Conservation (phyloP, 64 coral and sea anemone species). For the Pocillopora verrucosa region DNA sequence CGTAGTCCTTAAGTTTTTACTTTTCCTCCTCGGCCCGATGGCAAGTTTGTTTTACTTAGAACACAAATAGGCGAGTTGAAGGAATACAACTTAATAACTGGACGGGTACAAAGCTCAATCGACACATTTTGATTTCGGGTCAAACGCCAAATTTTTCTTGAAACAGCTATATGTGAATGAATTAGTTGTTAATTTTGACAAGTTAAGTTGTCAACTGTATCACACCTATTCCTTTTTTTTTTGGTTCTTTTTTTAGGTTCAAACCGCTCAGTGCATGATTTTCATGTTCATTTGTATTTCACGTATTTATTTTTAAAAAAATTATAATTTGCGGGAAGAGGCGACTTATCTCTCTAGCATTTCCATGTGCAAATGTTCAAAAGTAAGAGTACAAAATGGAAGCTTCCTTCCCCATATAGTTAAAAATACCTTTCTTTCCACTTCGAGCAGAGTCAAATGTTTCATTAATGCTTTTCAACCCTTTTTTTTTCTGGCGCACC, state of each 20-base stretch:
- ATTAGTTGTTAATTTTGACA: no score
- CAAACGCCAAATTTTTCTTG: neutral
- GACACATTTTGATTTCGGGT: neutral
- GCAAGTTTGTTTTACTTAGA: slow-evolving; percentile 70
- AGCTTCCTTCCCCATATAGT: no score
- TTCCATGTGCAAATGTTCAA: slow-evolving; percentile 83
- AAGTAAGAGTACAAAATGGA: slow-evolving; percentile 50
- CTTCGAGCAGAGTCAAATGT: no score
- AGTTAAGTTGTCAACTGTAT: no score
- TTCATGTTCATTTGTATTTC: neutral
- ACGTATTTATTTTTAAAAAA: neutral
- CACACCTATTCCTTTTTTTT: neutral
- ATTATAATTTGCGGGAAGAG: slow-evolving; percentile 58
- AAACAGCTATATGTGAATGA: no score
- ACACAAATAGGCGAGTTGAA: slow-evolving; percentile 85
- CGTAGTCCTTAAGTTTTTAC: no score
- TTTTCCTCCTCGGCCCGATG: slow-evolving; percentile 57
- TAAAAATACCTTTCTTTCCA: no score
- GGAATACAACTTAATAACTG: slow-evolving; percentile 74
- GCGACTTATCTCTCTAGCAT: slow-evolving; percentile 58
- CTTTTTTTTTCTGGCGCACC: no score
- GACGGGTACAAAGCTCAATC: slow-evolving; percentile 45
- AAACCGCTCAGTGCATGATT: no score
- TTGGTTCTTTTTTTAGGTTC: neutral
- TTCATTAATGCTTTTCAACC: no score